Conservation (phyloP, 2,113 vertebrate species). For the Pteronura brasiliensis region DNA sequence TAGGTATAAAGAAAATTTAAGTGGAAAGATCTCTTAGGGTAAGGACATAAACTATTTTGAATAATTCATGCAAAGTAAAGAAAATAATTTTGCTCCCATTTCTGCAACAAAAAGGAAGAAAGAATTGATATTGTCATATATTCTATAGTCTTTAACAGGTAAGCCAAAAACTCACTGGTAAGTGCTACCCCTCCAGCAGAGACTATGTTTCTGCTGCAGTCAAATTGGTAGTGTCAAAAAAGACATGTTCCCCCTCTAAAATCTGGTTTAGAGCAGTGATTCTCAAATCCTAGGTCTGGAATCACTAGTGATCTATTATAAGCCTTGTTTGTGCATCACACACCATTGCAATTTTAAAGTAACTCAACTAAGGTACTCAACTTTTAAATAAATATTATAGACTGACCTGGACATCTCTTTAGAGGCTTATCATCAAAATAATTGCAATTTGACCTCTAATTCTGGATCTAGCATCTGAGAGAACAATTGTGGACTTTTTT, state of each 20-base stretch:
- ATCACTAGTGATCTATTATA: too few relatives aligned
- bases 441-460: not conserved
- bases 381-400: not conserved
- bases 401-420: not conserved
- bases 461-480: not conserved
- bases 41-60: not conserved
- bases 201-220: too few relatives aligned
- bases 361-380: not conserved
- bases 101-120: not conserved
- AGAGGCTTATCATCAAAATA: not conserved
- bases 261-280: too few relatives aligned
- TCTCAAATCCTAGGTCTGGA: too few relatives aligned
- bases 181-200: too few relatives aligned
- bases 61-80: slow-evolving; percentile 10
- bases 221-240: too few relatives aligned
- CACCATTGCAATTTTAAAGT: not conserved
- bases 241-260: too few relatives aligned
- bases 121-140: too few relatives aligned
- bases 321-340: not conserved
- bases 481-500: not conserved
- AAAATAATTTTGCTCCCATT: not conserved
- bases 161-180: too few relatives aligned
- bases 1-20: not conserved
- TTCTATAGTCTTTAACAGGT: too few relatives aligned
- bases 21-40: not conserved